Evolutionary conservation across 2,113 vertebrate species (phyloP).

Genomic region (Ardeotis arabs): DNA sequence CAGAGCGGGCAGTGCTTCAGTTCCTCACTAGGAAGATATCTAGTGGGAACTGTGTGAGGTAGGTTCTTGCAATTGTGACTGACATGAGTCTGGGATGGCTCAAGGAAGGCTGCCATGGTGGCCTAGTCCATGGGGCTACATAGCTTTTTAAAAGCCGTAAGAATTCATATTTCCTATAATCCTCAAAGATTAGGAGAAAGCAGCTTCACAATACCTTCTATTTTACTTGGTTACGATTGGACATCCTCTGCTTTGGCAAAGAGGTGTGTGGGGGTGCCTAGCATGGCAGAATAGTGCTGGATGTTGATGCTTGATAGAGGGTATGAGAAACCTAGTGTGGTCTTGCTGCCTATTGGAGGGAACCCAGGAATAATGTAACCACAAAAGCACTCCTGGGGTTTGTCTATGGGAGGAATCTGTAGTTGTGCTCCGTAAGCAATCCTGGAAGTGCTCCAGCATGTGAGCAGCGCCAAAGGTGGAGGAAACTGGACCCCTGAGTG

Average conservation of each 20-base stretch:
- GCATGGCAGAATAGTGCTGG: neutral
- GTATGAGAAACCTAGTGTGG: neutral
- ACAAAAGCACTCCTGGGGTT: conserved; percentile 39
- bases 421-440: neutral
- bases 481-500: neutral
- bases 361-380: conserved; percentile 21
- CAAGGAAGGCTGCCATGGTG: neutral
- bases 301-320: neutral
- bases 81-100: neutral
- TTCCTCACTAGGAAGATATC: neutral
- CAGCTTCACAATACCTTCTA: neutral
- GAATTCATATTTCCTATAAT: neutral
- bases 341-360: neutral
- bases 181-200: neutral
- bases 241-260: neutral
- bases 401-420: neutral
- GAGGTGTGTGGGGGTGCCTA: neutral
- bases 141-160: neutral
- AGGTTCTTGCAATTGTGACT: neutral
- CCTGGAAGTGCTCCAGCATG: neutral
- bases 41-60: neutral
- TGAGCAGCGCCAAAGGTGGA: neutral
- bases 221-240: neutral
- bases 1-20: neutral
- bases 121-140: neutral